A percentile compares a stretch with the other conserved stretches of the same genome.
Conservation (phyloP, 1,140 invertebrate genomes). For the Zaprionus ornatus region DNA sequence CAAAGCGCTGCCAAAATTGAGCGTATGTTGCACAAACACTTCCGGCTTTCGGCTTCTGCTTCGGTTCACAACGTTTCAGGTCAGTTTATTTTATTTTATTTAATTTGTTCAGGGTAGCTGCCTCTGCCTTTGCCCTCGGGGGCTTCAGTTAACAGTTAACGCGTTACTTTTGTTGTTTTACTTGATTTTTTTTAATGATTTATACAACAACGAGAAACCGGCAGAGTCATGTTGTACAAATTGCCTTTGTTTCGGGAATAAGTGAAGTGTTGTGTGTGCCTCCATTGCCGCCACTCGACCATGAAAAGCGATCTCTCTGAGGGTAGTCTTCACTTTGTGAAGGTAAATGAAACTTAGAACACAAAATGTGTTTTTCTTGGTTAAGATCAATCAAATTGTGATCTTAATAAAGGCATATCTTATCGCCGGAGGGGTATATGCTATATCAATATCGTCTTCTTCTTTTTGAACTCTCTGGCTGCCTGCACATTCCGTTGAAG, state of each 20-base stretch:
- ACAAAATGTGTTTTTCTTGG: background rate
- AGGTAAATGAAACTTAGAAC: background rate
- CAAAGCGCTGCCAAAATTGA: slow-evolving; percentile 59
- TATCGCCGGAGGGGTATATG: background rate
- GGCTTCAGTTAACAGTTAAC: slow-evolving; percentile 73
- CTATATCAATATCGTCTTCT: background rate
- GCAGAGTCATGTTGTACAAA: slow-evolving; percentile 55
- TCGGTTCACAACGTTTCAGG: slow-evolving; percentile 59
- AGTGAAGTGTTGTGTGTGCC: slow-evolving; percentile 41
- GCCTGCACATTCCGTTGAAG: slow-evolving; percentile 3
- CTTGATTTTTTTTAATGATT: slow-evolving; percentile 52
- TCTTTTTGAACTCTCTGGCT: background rate
- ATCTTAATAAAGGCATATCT: slow-evolving; percentile 7
- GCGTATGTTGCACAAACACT: slow-evolving; percentile 29
- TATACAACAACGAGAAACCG: slow-evolving; percentile 41
- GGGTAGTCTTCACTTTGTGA: slow-evolving; percentile 4
- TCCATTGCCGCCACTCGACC: slow-evolving; percentile 41
- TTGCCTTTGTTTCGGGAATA: slow-evolving; percentile 67
- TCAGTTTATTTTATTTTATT: slow-evolving; percentile 33
- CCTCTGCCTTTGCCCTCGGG: slow-evolving; percentile 29
- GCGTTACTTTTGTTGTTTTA: slow-evolving; percentile 42
- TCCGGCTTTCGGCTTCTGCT: slow-evolving; percentile 52
- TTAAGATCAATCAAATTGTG: background rate
- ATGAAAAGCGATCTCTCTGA: slow-evolving; percentile 20
- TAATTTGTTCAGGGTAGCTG: slow-evolving; percentile 19